Percentiles rank a stretch among this genome's conserved stretches.
phyloP scores from a whole-genome alignment of 2,113 vertebrate species.

The Myocastor coypus region DNA sequence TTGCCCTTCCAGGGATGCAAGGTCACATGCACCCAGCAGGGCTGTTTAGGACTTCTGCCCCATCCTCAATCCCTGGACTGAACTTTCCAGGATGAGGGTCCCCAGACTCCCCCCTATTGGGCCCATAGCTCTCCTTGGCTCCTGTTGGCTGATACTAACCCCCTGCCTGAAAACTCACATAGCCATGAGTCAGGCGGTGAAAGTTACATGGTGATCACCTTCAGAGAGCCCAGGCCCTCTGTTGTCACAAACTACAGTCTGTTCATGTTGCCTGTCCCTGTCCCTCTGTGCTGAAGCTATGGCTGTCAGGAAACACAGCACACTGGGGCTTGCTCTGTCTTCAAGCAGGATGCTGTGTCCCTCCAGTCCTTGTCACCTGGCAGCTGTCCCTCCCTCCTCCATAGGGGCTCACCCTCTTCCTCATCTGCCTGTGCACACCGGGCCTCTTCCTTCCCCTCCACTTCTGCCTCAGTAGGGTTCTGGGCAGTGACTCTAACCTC shows the following conservation, averaged over 20 bases:
- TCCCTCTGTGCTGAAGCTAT: not conserved
- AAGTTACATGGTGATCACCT: not conserved
- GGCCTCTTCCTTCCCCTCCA: not conserved
- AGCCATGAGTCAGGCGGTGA: not conserved
- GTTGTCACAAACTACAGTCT: not conserved
- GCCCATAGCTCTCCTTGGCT: not conserved
- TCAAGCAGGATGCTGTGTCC: not conserved
- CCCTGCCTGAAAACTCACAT: not conserved
- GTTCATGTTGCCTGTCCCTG: not conserved
- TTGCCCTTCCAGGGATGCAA: not conserved
- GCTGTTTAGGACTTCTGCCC: not conserved
- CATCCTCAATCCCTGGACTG: rapidly evolving
- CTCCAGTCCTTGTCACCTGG: not conserved
- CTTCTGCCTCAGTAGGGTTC: not conserved
- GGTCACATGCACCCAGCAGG: not conserved
- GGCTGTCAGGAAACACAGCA: not conserved
- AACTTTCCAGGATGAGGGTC: not conserved
- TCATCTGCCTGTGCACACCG: not conserved
- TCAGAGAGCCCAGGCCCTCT: not conserved
- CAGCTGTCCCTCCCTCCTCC: not conserved
- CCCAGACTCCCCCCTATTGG: not conserved
- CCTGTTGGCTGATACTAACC: not conserved
- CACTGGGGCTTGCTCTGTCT: not conserved
- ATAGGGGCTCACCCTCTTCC: not conserved
- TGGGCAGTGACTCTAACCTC: not conserved